These are phyloP conservation scores for Drosophila imparisetae DNA, from an alignment of 2,888 invertebrate species.

Conservation along the genomic window DNA sequence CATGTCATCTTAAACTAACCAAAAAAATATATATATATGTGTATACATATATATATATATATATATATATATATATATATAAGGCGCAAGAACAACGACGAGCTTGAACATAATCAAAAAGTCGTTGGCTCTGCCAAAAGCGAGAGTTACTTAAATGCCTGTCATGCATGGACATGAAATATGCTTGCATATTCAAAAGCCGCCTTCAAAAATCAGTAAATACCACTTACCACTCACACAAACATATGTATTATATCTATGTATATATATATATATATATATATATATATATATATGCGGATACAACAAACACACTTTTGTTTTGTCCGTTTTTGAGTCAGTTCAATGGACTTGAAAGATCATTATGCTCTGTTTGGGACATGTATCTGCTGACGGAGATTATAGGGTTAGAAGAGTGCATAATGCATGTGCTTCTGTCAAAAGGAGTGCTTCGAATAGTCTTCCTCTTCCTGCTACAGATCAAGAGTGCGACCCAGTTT, in stretches of 20 bases:
- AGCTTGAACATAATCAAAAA: constrained; percentile 58
- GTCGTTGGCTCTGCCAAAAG: constrained; percentile 58
- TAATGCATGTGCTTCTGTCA: background rate
- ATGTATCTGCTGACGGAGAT: background rate
- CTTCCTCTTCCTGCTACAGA: background rate
- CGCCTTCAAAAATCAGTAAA: constrained; percentile 22
- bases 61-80: background rate
- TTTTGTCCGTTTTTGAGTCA: background rate
- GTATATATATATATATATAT: too few species aligned
- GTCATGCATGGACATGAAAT: constrained; percentile 49
- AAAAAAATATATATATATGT: constrained; percentile 1
- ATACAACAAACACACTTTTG: background rate
- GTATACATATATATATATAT: background rate
- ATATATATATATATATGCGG: background rate
- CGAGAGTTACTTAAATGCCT: constrained; percentile 57
- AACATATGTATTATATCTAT: background rate
- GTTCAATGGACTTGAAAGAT: background rate
- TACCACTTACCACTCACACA: constrained; percentile 3
- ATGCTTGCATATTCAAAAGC: constrained; percentile 16
- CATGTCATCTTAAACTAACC: constrained; percentile 25
- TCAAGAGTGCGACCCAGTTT: background rate
- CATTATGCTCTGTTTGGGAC: background rate
- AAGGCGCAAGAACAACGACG: constrained; percentile 30
- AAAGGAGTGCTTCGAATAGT: background rate
- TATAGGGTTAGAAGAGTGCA: background rate